phyloP scores from a whole-genome alignment of 2,113 vertebrate genomes.

The Tympanuchus pallidicinctus region DNA sequence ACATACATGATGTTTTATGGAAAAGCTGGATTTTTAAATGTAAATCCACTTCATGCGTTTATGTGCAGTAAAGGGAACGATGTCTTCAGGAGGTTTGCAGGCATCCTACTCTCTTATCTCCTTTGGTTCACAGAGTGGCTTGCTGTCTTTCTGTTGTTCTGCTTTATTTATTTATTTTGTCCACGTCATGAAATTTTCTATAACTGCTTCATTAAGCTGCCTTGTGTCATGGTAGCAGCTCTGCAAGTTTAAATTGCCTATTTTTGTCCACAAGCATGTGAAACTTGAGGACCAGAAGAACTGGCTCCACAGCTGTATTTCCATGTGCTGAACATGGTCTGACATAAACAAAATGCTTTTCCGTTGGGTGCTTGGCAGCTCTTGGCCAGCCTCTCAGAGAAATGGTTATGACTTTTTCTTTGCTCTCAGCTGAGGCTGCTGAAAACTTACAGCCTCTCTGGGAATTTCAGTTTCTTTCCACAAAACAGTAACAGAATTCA shows the following conservation, averaged over 20 bases:
- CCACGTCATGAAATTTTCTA: background rate
- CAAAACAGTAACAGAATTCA: slow-evolving; percentile 51
- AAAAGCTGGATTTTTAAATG: background rate
- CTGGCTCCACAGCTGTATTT: slow-evolving; percentile 28
- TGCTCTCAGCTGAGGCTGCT: slow-evolving; percentile 58
- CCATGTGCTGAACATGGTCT: background rate
- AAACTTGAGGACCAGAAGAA: slow-evolving; percentile 49
- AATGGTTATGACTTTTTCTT: slow-evolving; percentile 75
- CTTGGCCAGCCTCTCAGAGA: slow-evolving; percentile 65
- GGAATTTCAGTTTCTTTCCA: slow-evolving; percentile 79
- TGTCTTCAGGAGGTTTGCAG: background rate
- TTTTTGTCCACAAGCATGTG: background rate
- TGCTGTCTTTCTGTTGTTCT: background rate
- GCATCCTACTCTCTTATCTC: background rate
- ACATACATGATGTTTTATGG: rapidly evolving
- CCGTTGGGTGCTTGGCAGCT: slow-evolving; percentile 11
- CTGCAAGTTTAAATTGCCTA: background rate
- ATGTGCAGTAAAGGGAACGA: background rate
- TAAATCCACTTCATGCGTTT: background rate
- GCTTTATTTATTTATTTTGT: background rate
- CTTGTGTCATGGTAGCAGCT: background rate
- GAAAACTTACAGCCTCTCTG: slow-evolving; percentile 80
- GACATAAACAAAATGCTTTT: slow-evolving; percentile 61
- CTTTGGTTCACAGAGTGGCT: rapidly evolving
- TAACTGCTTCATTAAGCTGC: background rate